These are phyloP conservation scores for Okapia johnstoni DNA, from an alignment of 2,113 vertebrate genomes.

Conservation along the genomic window DNA sequence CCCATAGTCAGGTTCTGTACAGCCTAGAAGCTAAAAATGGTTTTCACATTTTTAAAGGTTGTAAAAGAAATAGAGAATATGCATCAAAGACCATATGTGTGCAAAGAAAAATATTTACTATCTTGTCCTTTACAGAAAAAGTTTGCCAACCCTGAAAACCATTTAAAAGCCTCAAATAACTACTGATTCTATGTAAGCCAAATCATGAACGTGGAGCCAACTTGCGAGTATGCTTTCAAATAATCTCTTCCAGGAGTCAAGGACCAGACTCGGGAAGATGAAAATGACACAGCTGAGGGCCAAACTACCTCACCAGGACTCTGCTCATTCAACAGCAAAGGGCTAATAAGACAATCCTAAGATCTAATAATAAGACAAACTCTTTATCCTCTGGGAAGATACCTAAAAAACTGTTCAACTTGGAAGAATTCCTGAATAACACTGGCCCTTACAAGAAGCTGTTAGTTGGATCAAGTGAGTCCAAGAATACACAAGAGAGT, in stretches of 20 bases:
- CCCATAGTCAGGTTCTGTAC: background rate
- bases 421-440: conserved; percentile 8
- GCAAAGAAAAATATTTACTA: background rate
- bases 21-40: background rate
- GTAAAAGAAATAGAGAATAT: background rate
- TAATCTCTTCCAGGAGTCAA: background rate
- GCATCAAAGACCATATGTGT: background rate
- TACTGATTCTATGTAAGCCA: background rate
- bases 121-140: conserved; percentile 5
- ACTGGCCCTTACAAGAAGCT: background rate
- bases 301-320: background rate
- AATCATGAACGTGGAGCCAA: background rate
- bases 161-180: background rate
- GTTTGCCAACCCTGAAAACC: background rate
- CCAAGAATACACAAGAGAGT: background rate
- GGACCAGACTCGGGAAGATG: background rate
- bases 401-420: background rate
- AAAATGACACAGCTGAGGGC: background rate
- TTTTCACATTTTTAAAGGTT: background rate
- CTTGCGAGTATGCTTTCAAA: background rate
- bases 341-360: background rate
- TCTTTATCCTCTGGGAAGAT: background rate
- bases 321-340: background rate
- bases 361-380: background rate
- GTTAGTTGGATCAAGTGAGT: background rate